Evolutionary conservation across 1,140 invertebrate species (phyloP), one percentile per base, ranked within the genome.

Genomic region (Trypoxylus dichotomus): DNA sequence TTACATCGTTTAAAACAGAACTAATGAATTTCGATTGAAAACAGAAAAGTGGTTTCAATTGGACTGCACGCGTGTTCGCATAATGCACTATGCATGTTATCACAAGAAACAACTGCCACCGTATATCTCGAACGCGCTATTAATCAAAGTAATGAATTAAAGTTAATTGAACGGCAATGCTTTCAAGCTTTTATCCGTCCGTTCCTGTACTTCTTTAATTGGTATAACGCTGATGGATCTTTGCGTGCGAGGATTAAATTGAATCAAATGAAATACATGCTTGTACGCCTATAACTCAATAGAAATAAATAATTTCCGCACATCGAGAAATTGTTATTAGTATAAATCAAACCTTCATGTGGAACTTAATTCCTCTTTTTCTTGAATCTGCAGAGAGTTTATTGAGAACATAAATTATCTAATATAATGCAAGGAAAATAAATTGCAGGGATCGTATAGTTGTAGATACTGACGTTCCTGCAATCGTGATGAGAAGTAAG

Each of bases 131-230:
- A 29, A 25, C 60, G 60, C 27, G 60, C 8, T 11, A 68, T 68
- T 68, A 68, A 68, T 68, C 60, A 68, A 68, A 68, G 60, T 68
- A 68, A 68, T 68, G 60, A 68, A 68, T 68, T 68, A 68, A 25
- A 29, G 60, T 24, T 68, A 68, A 68, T 68, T 68, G 60, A 68
- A 68, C 60, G 24, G 24, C 27, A 68, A 15, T 68, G 27, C 24
- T 24, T 68, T 24, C 24, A 25, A 24, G 60, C 27, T 19, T 63
- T 63, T 3, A 47, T 63, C 60, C 19, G 32, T 63, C 13, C 60
- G n/a, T n/a, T n/a, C 10, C 1, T 24, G 21, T 24, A 19, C 60
- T n/a, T n/a, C 43, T 47, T 3, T 54, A 19, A 54, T 54, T 54
- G 47, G 6, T 15, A 19, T 54, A 19, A 37, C 10, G 47, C 19